Base-by-base conservation (phyloP, 2,113 vertebrate species). In the Galeopterus variegatus region DNA sequence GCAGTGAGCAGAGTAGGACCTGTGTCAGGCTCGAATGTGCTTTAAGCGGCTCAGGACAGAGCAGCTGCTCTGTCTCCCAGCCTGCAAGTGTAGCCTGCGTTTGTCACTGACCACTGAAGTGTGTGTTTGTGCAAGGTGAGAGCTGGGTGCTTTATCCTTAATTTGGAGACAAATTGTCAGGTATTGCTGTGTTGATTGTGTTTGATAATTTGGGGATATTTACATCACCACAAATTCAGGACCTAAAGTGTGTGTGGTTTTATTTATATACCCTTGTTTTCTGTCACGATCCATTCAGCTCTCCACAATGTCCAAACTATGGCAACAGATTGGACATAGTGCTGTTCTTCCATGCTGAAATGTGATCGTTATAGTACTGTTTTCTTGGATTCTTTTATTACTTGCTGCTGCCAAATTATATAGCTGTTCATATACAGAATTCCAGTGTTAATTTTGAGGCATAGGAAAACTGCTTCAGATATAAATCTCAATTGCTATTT, bases 51-150 rank as follows among this genome's bases (percentile, higher is more conserved):
- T 85, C 33, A 19, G 87, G 94, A 31, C 93, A 24, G 95, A 96
- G 97, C 97, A 83, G 97, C 98, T 97, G 98, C 96, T 87, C 92
- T 75, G 97, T 93, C 95, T 50, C 28, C 88, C 48, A 14, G 60
- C 58, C 92, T 81, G 50, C 73, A 79, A 93, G 94, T 65, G 76
- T 81, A 91, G 94, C 88, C 97, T 31, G 36, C 60, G 62, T 92
- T 97, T 60, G 64, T 92, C 50, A 18, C 95, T 90, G 97, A 52
- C 88, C 65, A 72, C 98, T 92, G 96, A 96, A 86, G 97, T 54
- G 36, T 41, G 73, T 69, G 94, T 88, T 85, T 52, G 3, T 95
- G 97, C 94, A 97, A 94, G 98, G 97, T 97, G 98, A 98, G 97
- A 94, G 79, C 88, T 82, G 26, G 8, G n/a, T 56, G 56, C 94